Conservation (phyloP, 2,797 vertebrate genomes). For the Sylvilagus floridanus region DNA sequence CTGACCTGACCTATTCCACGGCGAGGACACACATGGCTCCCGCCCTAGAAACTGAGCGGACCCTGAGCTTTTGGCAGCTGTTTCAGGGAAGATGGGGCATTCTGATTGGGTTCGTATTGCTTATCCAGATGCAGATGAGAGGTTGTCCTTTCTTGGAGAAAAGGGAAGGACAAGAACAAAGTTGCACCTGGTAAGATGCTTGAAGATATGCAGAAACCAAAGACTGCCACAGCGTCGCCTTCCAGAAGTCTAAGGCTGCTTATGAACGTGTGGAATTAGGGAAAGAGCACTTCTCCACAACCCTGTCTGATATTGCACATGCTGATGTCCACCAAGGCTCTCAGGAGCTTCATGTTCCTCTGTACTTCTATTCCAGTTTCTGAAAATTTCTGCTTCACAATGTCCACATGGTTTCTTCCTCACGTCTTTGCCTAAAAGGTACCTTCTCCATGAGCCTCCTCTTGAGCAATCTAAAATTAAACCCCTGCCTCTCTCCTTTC, state of each 20-base stretch:
- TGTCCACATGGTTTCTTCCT: neutral
- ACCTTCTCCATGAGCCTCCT: neutral
- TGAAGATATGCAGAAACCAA: neutral
- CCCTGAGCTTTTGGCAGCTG: neutral
- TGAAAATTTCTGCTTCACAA: neutral
- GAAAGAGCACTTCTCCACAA: neutral
- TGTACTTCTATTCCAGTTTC: neutral
- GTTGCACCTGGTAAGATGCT: neutral
- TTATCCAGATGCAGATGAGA: neutral
- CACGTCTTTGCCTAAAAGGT: neutral
- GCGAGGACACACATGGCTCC: neutral
- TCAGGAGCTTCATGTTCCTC: neutral
- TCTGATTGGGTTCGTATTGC: neutral
- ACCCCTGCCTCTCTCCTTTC: fast-evolving
- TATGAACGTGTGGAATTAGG: neutral
- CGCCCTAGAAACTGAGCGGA: neutral
- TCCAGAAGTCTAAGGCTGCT: neutral
- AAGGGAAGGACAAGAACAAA: neutral
- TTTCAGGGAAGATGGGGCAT: neutral
- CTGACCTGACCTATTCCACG: neutral
- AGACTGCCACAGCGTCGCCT: neutral
- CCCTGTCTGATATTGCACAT: neutral
- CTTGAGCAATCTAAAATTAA: neutral
- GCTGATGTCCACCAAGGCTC: neutral
- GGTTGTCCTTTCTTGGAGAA: neutral